Conservation (phyloP, 2,888 invertebrate genomes). For the Crocallis elinguaria region DNA sequence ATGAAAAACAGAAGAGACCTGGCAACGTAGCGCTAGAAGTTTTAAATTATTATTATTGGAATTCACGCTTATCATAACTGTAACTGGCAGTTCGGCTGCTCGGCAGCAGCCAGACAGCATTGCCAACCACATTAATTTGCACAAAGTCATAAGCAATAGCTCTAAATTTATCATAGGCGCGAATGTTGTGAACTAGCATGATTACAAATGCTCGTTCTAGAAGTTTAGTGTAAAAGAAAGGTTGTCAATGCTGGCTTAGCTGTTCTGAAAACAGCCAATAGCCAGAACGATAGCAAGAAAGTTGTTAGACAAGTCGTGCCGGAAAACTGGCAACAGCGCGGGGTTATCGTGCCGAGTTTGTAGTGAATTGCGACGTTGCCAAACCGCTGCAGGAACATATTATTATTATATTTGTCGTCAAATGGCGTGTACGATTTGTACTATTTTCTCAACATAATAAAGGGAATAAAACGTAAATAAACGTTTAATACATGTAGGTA, state of each 20-base stretch:
- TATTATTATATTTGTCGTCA: too few species aligned
- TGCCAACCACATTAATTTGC: background rate
- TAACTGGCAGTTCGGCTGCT: too few species aligned
- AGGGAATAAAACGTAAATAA: too few species aligned
- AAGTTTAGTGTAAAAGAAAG: conserved; percentile 1
- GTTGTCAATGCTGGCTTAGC: background rate
- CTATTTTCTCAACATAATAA: too few species aligned
- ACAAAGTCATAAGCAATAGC: conserved; percentile 3
- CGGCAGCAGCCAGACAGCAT: background rate
- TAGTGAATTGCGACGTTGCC: conserved; percentile 36
- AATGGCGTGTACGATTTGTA: too few species aligned
- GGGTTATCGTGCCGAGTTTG: conserved; percentile 2
- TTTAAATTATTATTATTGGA: too few species aligned
- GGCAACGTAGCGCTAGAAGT: background rate
- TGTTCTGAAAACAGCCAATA: background rate
- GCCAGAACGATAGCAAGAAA: conserved; percentile 16
- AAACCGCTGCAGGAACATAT: conserved; percentile 26
- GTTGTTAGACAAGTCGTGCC: conserved; percentile 27
- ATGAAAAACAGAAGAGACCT: background rate
- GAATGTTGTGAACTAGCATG: background rate
- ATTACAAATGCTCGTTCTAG: conserved; percentile 8
- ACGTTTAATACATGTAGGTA: too few species aligned
- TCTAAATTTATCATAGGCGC: background rate
- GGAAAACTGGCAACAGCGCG: conserved; percentile 42
- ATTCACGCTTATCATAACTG: too few species aligned